Evolutionary conservation across 2,797 vertebrate species (phyloP).

Genomic region (Micrastur ruficollis): DNA sequence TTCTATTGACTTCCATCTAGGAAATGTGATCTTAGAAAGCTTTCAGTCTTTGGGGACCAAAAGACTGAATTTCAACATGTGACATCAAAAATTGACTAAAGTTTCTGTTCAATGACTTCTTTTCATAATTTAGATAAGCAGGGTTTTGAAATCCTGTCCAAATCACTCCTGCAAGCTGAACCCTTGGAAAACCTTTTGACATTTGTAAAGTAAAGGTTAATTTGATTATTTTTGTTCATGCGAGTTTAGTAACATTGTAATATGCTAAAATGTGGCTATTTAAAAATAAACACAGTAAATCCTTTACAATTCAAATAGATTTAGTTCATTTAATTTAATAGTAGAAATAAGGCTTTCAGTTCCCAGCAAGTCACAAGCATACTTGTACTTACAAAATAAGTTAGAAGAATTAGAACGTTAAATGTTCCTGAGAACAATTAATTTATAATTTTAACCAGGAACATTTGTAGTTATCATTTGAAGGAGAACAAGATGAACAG

Average conservation of each 20-base stretch:
- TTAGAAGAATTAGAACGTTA: not conserved
- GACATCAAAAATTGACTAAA: not conserved
- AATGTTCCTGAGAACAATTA: not conserved
- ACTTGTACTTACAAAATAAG: not conserved
- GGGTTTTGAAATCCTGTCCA: not conserved
- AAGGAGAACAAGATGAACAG: not conserved
- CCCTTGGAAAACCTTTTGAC: not conserved
- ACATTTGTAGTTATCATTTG: not conserved
- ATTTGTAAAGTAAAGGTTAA: not conserved
- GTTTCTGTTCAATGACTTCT: not conserved
- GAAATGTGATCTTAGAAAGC: not conserved
- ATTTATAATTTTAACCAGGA: constrained; percentile 20
- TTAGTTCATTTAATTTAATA: not conserved
- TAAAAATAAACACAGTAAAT: not conserved
- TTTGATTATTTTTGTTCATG: not conserved
- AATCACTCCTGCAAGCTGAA: not conserved
- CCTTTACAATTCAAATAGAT: not conserved
- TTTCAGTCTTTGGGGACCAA: not conserved
- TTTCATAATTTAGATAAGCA: not conserved
- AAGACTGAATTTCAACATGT: not conserved
- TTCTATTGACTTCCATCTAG: not conserved
- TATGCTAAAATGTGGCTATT: not conserved
- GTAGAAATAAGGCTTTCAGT: not conserved
- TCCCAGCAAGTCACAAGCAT: not conserved
- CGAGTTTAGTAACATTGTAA: not conserved